A percentile compares a stretch with the other conserved stretches of the same genome.
These are phyloP conservation scores for Catagonus wagneri DNA, from an alignment of 2,113 vertebrate species.

Conservation along the genomic window DNA sequence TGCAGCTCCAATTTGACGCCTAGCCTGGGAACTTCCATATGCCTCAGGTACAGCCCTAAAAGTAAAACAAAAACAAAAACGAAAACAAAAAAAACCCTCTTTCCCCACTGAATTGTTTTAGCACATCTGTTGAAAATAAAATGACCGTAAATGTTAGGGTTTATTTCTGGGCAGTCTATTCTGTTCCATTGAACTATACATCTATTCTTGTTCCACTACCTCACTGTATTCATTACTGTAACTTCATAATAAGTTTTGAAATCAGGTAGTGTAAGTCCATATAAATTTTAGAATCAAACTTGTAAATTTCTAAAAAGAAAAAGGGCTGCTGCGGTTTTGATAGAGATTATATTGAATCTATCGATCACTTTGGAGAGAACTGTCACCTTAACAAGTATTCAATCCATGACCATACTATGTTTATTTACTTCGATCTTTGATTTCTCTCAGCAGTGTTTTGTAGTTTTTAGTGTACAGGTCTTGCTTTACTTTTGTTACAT, in stretches of 20 bases:
- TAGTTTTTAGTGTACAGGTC: neutral
- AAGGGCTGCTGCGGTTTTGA: neutral
- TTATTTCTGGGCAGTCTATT: neutral
- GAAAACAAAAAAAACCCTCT: neutral
- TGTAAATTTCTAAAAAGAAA: neutral
- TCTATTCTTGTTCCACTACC: neutral
- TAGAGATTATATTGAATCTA: neutral
- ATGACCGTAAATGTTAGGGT: neutral
- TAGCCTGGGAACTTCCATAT: too few species aligned
- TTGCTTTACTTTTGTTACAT: neutral
- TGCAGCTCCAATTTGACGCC: too few species aligned
- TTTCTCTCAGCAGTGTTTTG: neutral
- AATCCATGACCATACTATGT: neutral
- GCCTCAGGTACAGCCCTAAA: too few species aligned
- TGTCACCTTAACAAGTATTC: neutral
- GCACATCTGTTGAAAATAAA: neutral
- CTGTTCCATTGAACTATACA: neutral
- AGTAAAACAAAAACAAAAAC: too few species aligned
- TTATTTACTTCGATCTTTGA: conserved; percentile 41
- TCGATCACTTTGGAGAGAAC: neutral
- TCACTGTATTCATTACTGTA: neutral
- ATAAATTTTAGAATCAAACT: neutral
- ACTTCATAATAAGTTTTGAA: conserved; percentile 21
- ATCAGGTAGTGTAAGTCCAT: neutral
- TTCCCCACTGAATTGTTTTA: conserved; percentile 16